Evolutionary conservation across 1,140 invertebrate species (phyloP).

Genomic region (Cydia pomonella): DNA sequence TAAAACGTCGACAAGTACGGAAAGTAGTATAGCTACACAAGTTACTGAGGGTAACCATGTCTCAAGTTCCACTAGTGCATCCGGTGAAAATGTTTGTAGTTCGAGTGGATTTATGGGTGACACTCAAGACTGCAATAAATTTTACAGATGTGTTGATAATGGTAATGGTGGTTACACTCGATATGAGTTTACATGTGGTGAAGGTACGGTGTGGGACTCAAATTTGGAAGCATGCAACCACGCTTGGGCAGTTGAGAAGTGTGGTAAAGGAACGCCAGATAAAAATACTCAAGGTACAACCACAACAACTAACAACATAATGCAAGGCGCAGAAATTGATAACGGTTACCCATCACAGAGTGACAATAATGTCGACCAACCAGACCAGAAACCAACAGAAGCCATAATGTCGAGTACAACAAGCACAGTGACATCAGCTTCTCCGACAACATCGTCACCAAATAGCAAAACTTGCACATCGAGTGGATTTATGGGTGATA

Average conservation of each 20-base stretch:
- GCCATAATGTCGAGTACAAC: constrained; percentile 52
- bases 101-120: constrained; percentile 82
- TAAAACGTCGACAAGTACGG: constrained; percentile 9
- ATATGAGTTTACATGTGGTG: constrained; percentile 82
- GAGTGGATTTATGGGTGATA: constrained; percentile 79
- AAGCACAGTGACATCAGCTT: constrained; percentile 36
- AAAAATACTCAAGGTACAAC: constrained; percentile 2
- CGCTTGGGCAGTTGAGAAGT: constrained; percentile 72
- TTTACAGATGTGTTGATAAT: constrained; percentile 84
- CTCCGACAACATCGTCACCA: constrained; percentile 34
- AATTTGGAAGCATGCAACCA: constrained; percentile 81
- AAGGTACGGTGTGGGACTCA: constrained; percentile 82
- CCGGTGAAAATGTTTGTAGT: constrained; percentile 52
- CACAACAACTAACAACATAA: not conserved
- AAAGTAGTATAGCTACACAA: constrained; percentile 14
- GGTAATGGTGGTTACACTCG: constrained; percentile 78
- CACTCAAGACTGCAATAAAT: constrained; percentile 82
- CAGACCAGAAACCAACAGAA: constrained; percentile 14
- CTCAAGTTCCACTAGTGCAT: not conserved
- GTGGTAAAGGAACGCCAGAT: constrained; percentile 40
- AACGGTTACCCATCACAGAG: not conserved
- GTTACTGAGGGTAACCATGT: not conserved
- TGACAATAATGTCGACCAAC: not conserved
- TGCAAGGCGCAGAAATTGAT: constrained; percentile 2
- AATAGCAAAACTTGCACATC: constrained; percentile 46